phyloP scores from a whole-genome alignment of 1,140 invertebrate species.

The Gryllus bimaculatus region DNA sequence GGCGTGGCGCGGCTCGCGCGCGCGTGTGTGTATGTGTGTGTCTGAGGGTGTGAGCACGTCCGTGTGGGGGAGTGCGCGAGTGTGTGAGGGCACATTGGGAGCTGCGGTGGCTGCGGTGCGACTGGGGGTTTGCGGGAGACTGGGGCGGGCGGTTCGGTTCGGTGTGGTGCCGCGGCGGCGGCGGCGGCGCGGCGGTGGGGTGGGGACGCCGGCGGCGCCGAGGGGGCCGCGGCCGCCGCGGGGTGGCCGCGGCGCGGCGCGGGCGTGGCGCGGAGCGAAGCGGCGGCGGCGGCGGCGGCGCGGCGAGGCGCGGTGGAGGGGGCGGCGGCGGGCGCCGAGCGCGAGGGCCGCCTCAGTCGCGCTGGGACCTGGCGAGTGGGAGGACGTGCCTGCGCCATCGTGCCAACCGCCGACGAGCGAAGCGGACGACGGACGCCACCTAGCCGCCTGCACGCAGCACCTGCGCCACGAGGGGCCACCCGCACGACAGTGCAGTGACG shows the following conservation, averaged over 20 bases:
- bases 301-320: not conserved
- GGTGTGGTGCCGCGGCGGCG: not conserved
- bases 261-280: not conserved
- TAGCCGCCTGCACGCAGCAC: no score
- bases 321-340: not conserved
- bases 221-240: not conserved
- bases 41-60: not conserved
- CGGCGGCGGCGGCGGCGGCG: not conserved
- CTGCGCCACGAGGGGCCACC: not conserved
- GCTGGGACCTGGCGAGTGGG: not conserved
- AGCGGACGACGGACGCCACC: no score
- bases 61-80: not conserved
- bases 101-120: conserved; percentile 17
- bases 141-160: not conserved
- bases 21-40: no score
- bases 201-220: not conserved
- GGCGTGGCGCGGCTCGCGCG: no score
- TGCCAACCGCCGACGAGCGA: not conserved
- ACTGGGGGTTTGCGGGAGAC: conserved; percentile 13
- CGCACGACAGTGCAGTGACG: not conserved
- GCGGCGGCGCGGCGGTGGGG: not conserved
- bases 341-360: not conserved
- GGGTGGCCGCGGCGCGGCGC: not conserved
- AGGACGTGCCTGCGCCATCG: not conserved
- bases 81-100: conserved; percentile 16